Evolutionary conservation across 2,888 invertebrate genomes (phyloP).

Genomic region (Teleiodes luculella): DNA sequence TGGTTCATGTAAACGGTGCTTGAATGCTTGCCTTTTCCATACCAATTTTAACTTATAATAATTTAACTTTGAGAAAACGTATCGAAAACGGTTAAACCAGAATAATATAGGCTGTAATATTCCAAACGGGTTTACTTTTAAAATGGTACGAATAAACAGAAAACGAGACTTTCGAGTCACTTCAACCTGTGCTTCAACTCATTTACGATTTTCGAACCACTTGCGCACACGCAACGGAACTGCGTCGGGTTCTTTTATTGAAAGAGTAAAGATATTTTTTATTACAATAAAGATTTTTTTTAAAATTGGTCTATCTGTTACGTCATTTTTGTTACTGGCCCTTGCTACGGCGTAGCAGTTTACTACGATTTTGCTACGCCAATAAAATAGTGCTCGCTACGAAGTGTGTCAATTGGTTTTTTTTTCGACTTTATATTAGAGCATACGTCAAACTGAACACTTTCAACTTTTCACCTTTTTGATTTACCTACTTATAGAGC

Average conservation of each 20-base stretch:
- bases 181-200: neutral
- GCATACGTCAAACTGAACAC: too few species aligned
- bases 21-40: too few species aligned
- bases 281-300: too few species aligned
- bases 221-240: slow-evolving; percentile 8
- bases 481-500: too few species aligned
- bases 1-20: too few species aligned
- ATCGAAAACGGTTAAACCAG: neutral
- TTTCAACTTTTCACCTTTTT: too few species aligned
- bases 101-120: slow-evolving; percentile 16
- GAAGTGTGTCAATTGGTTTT: neutral
- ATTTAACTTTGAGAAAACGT: neutral
- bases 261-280: neutral
- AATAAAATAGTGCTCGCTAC: too few species aligned
- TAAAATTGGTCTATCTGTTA: too few species aligned
- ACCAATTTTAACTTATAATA: too few species aligned
- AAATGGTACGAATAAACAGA: slow-evolving; percentile 26
- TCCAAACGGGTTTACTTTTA: slow-evolving; percentile 19
- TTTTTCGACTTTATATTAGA: too few species aligned
- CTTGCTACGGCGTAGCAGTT: too few species aligned
- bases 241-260: neutral
- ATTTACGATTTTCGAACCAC: neutral
- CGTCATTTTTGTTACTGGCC: too few species aligned
- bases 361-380: neutral
- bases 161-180: slow-evolving; percentile 31